Conservation (phyloP, 2,797 vertebrate genomes). For the Hafferia zeledoni region DNA sequence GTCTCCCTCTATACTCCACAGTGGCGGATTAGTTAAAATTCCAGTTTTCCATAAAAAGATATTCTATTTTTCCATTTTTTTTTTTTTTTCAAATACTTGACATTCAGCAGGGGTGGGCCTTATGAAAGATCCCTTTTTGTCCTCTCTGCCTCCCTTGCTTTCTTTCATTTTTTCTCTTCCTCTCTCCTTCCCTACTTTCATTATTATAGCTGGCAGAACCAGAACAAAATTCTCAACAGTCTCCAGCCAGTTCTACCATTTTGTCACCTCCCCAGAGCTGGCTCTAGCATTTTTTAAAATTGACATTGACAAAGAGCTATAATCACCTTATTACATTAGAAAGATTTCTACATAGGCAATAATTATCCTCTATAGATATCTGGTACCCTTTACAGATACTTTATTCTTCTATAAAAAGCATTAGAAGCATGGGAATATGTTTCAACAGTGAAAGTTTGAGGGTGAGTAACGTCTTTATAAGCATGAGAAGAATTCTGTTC, state of each 20-base stretch:
- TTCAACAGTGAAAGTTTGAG: background rate
- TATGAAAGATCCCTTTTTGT: background rate
- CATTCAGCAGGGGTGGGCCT: background rate
- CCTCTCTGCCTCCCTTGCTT: accelerated
- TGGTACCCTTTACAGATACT: background rate
- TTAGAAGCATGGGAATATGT: background rate
- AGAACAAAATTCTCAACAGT: background rate
- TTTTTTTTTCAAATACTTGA: background rate
- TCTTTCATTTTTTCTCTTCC: background rate
- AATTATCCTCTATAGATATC: background rate
- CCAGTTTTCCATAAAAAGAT: background rate
- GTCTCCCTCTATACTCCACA: background rate
- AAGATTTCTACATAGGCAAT: background rate
- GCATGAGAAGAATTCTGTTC: background rate
- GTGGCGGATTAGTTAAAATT: background rate
- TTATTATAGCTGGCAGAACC: background rate
- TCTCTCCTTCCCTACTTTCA: background rate
- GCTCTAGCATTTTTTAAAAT: background rate
- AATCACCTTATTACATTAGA: background rate
- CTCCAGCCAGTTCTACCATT: background rate
- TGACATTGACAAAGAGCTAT: background rate
- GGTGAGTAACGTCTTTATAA: background rate
- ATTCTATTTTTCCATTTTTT: background rate
- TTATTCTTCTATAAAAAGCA: background rate
- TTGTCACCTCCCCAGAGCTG: background rate